Conservation (phyloP, 2,888 invertebrate species). For the Hedya salicella region DNA sequence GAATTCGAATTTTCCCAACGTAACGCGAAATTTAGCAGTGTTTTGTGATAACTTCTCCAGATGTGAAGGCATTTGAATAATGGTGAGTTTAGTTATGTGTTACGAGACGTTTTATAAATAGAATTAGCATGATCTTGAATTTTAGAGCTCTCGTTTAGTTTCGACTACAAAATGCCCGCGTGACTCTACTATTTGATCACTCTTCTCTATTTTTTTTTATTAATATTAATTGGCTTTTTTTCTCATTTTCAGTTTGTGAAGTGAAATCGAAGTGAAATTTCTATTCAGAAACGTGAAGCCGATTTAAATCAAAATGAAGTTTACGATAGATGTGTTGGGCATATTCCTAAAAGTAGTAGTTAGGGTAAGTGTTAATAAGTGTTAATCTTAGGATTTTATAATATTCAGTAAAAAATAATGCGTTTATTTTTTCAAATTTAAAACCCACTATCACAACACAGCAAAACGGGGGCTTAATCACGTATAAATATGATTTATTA, state of each 20-base stretch:
- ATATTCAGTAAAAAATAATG: no score
- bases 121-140: conserved; percentile 54
- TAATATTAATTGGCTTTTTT: conserved; percentile 56
- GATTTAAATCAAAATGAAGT: conserved; percentile 73
- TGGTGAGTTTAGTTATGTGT: conserved; percentile 57
- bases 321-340: conserved; percentile 80
- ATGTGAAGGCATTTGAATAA: conserved; percentile 47
- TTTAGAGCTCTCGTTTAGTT: conserved; percentile 47
- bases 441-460: no score
- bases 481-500: no score
- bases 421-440: no score
- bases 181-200: conserved; percentile 45
- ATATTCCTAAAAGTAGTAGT: conserved; percentile 82
- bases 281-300: conserved; percentile 46
- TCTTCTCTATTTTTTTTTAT: conserved; percentile 29
- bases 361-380: conserved; percentile 67
- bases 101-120: conserved; percentile 52
- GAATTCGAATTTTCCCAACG: conserved; percentile 67
- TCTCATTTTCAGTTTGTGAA: conserved; percentile 71
- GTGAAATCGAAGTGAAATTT: conserved; percentile 69
- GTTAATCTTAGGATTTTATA: no score
- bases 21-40: conserved; percentile 55
- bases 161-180: conserved; percentile 49
- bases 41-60: conserved; percentile 46
- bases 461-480: no score